Conservation (phyloP, 2,888 invertebrate species). For the Phoronis australis region DNA sequence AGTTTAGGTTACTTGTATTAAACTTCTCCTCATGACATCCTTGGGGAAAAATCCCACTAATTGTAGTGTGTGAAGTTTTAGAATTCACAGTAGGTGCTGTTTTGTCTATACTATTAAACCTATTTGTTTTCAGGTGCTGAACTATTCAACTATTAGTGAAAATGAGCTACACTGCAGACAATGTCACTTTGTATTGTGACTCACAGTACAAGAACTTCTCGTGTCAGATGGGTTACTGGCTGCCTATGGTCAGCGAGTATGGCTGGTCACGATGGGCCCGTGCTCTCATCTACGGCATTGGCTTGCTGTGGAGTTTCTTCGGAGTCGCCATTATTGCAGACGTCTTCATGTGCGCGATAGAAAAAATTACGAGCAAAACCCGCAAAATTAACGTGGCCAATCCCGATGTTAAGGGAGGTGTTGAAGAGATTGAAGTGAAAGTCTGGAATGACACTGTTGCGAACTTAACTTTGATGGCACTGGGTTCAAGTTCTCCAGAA, state of each 20-base stretch:
- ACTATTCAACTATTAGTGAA: no score
- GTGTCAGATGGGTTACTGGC: no score
- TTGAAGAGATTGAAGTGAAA: slow-evolving; percentile 55
- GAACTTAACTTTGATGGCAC: slow-evolving; percentile 59
- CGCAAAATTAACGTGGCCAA: slow-evolving; percentile 48
- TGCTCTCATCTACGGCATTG: slow-evolving; percentile 55
- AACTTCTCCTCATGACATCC: no score
- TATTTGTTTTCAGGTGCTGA: no score
- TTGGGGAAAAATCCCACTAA: no score
- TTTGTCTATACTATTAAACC: no score
- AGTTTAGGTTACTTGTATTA: no score
- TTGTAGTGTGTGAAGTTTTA: no score
- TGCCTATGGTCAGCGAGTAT: slow-evolving; percentile 55
- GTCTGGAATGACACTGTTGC: slow-evolving; percentile 60
- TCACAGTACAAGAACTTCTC: no score
- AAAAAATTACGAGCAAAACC: slow-evolving; percentile 58
- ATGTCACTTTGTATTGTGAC: no score
- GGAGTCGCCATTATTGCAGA: slow-evolving; percentile 61
- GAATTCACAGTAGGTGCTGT: no score
- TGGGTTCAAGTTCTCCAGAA: slow-evolving; percentile 60
- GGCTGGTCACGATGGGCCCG: slow-evolving; percentile 54
- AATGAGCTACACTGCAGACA: no score
- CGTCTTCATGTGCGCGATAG: slow-evolving; percentile 60
- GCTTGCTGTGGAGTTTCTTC: slow-evolving; percentile 58
- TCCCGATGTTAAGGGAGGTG: slow-evolving; percentile 22